Conservation (phyloP, 2,113 vertebrate genomes). For the Rhinoderma darwinii region DNA sequence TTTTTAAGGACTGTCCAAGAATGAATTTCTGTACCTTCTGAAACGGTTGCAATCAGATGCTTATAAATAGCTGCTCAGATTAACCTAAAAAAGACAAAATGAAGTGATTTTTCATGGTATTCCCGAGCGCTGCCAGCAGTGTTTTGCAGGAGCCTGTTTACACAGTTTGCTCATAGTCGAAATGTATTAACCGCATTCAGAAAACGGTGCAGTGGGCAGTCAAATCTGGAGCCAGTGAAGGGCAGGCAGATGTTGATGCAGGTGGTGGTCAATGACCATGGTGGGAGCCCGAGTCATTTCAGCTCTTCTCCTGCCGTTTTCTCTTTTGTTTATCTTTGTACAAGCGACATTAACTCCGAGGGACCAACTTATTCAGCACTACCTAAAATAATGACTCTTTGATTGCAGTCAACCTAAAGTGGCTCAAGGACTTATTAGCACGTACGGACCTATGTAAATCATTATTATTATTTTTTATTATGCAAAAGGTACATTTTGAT, state of each 20-base stretch:
- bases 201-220: slow-evolving; percentile 16
- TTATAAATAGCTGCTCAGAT: slow-evolving; percentile 16
- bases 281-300: slow-evolving; percentile 51
- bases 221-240: slow-evolving; percentile 39
- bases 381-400: slow-evolving; percentile 59
- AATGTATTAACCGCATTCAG: slow-evolving; percentile 47
- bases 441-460: slow-evolving; percentile 57
- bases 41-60: background rate
- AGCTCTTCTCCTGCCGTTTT: slow-evolving; percentile 53
- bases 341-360: slow-evolving; percentile 46
- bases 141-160: slow-evolving; percentile 37
- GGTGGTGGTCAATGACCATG: slow-evolving; percentile 57
- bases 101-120: slow-evolving; percentile 33
- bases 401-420: slow-evolving; percentile 60
- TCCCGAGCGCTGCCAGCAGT: slow-evolving; percentile 35
- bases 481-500: slow-evolving; percentile 60
- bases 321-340: slow-evolving; percentile 50
- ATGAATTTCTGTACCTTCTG: background rate
- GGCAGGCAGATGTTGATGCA: slow-evolving; percentile 57
- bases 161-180: slow-evolving; percentile 52
- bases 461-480: slow-evolving; percentile 59
- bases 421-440: slow-evolving; percentile 57
- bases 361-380: slow-evolving; percentile 51
- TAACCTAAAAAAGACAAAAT: slow-evolving; percentile 22
- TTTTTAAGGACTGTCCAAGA: background rate